phyloP scores from a whole-genome alignment of 92 coral and sea anemone genomes.

The Ricordea florida region DNA sequence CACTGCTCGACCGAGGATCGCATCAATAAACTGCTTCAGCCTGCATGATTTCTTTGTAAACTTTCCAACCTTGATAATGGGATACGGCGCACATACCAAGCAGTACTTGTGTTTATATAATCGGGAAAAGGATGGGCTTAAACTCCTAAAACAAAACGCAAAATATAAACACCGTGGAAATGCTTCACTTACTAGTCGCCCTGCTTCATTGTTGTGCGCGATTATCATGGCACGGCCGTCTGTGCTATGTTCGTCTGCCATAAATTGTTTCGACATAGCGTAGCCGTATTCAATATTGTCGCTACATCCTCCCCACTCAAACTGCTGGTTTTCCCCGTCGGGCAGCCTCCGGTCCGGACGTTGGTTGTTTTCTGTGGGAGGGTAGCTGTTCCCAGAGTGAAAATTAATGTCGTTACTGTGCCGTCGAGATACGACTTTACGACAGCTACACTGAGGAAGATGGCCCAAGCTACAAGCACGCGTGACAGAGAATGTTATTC shows the following conservation, averaged over 20 bases:
- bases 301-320: slow-evolving; percentile 78
- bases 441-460: slow-evolving; percentile 79
- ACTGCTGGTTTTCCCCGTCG: slow-evolving; percentile 26
- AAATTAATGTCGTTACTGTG: slow-evolving; percentile 34
- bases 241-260: slow-evolving; percentile 57
- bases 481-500: slow-evolving; percentile 82
- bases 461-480: slow-evolving; percentile 85
- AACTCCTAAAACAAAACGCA: neutral
- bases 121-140: neutral
- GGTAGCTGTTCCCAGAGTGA: slow-evolving; percentile 14
- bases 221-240: slow-evolving; percentile 82
- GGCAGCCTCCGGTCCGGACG: slow-evolving; percentile 15
- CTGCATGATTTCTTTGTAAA: no score
- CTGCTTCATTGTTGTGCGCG: slow-evolving; percentile 91
- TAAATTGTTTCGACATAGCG: slow-evolving; percentile 68
- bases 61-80: no score
- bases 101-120: slow-evolving; percentile 3
- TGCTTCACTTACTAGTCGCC: slow-evolving; percentile 37
- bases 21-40: no score
- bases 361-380: slow-evolving; percentile 15
- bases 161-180: slow-evolving; percentile 21
- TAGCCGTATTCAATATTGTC: slow-evolving; percentile 74
- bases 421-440: slow-evolving; percentile 8
- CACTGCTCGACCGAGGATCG: no score
- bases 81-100: no score